Evolutionary conservation across 2,797 vertebrate genomes (phyloP), one percentile per base, ranked within the genome.

Genomic region (Eulemur rubriventer): DNA sequence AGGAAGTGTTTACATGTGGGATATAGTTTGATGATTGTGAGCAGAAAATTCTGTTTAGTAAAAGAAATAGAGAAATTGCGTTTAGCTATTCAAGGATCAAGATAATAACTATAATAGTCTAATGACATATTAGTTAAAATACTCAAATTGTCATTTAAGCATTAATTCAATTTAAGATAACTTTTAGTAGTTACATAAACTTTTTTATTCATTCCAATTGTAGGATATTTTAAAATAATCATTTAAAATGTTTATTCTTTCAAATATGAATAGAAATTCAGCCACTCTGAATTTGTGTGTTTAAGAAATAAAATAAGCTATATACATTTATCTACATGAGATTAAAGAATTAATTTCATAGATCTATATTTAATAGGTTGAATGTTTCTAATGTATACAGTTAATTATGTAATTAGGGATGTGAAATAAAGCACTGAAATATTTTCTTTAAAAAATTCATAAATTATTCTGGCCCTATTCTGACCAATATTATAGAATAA

Each of bases 361-460:
- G 96, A 95, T 89, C 33, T 81, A 63, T 65, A 80, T 69, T 97
- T 75, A 96, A 79, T 84, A 82, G 87, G 88, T 26, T 94, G 30
- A 93, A 69, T 95, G 1, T 79, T 52, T 85, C 83, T 95, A 97
- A 98, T 65, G 12, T 5, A 96, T 95, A 48, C 22, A 86, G 84
- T 85, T 96, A 96, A 96, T 97, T 96, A 97, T 96, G 52, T n/a
- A 89, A 70, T 94, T 80, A 85, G 24, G 65, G 89, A 95, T 94
- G 88, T 85, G 94, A 97, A 97, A 81, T 79, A 96, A 94, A 69
- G 12, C 52, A 81, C 18, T 48, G 61, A 96, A 96, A n/a, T 65
- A 9, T 35, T 76, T 91, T 90, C 75, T 86, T 91, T 12, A 94
- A 97, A 95, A 85, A 96, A 96, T 59, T 48, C 28, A 69, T 59